These are phyloP conservation scores for Hemibagrus wyckioides DNA, from an alignment of 2,113 vertebrate genomes.

Conservation along the genomic window DNA sequence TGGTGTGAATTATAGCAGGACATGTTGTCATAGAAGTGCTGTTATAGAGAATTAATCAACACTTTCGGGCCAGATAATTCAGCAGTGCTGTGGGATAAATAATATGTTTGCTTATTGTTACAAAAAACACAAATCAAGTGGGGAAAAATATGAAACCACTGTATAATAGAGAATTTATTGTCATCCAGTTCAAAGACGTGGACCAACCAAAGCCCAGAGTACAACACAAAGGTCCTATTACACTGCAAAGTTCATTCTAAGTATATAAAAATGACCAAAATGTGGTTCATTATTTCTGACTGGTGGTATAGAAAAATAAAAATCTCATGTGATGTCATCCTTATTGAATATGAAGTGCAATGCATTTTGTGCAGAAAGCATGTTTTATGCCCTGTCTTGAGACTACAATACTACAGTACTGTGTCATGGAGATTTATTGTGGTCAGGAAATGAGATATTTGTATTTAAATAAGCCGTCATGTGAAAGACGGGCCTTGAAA, in stretches of 20 bases:
- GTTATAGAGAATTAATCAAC: no score
- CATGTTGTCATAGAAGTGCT: no score
- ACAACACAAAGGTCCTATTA: background rate
- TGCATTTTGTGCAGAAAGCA: background rate
- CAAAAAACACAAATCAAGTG: background rate
- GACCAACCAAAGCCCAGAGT: background rate
- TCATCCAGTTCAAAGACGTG: no score
- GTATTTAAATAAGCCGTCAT: background rate
- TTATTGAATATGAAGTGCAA: background rate
- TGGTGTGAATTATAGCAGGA: no score
- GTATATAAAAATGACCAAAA: background rate
- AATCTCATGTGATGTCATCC: background rate
- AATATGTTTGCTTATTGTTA: no score
- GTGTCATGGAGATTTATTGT: background rate
- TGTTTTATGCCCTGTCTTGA: background rate
- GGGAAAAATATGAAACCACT: background rate
- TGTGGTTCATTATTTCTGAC: background rate
- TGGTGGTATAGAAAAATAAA: background rate
- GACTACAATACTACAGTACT: background rate
- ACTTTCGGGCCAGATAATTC: no score
- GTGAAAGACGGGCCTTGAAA: slow-evolving; percentile 41
- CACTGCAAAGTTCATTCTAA: background rate
- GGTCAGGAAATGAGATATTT: background rate
- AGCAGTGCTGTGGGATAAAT: no score
- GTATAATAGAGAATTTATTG: background rate